These are phyloP conservation scores for Gymnoscopelus braueri DNA, from an alignment of 2,797 vertebrate genomes.

Conservation along the genomic window DNA sequence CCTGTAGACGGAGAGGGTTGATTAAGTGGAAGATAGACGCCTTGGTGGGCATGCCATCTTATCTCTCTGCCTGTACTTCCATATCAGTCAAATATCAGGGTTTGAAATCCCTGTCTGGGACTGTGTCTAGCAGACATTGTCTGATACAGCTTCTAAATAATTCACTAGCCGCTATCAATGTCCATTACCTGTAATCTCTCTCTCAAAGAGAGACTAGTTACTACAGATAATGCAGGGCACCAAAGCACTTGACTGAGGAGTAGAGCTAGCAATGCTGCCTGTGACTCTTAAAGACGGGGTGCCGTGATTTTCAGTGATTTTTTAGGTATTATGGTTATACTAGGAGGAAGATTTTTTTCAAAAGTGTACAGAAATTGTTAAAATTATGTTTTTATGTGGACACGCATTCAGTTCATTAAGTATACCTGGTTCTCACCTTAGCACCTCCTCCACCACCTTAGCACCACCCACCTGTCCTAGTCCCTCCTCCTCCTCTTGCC, in stretches of 20 bases:
- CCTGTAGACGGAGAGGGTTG: slow-evolving; percentile 10
- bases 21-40: slow-evolving; percentile 30
- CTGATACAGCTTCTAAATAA: slow-evolving; percentile 70
- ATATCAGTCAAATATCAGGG: slow-evolving; percentile 52
- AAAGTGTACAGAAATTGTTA: no score
- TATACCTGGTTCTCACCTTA: no score
- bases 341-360: no score
- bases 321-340: no score
- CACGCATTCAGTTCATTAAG: no score
- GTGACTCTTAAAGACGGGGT: background rate
- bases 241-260: slow-evolving; percentile 21
- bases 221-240: slow-evolving; percentile 44
- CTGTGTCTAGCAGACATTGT: slow-evolving; percentile 50
- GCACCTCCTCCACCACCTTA: no score
- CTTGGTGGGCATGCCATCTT: slow-evolving; percentile 26
- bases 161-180: slow-evolving; percentile 61
- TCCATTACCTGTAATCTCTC: slow-evolving; percentile 48
- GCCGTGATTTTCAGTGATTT: no score
- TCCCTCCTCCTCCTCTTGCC: no score
- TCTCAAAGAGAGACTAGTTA: slow-evolving; percentile 40
- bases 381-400: no score
- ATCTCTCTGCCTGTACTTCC: slow-evolving; percentile 19
- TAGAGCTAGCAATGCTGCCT: background rate
- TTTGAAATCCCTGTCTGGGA: slow-evolving; percentile 50
- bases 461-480: no score